Evolutionary conservation across 2,888 invertebrate genomes (phyloP), one percentile per base, ranked within the genome.

Genomic region (Callinectes sapidus): DNA sequence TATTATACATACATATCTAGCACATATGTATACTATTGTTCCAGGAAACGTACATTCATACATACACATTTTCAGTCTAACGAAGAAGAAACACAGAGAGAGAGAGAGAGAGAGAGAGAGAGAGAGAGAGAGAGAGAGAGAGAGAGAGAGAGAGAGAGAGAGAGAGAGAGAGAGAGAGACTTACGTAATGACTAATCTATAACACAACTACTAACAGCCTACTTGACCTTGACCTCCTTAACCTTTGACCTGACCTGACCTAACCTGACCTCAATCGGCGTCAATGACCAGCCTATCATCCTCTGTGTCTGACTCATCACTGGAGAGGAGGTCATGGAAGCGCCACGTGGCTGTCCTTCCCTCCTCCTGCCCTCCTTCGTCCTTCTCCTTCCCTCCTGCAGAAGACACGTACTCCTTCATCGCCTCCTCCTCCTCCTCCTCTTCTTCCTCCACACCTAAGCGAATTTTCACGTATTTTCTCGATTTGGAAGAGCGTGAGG

Each of bases 301-400:
- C 23, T 66, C 89, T 6, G 61, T 2, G 89, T 61, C 32, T 39
- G 89, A 89, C 48, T 81, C 89, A 18, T 92, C 92, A 61, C 92
- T 92, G 28, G 92, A 92, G n/a, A 92, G 54, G 6, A 92, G 85
- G 85, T 92, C 92, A 42, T 92, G 92, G 32, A 92, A 92, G 2
- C 89, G 88, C 92, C 92, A 92, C 23, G 89, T 88, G 1, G 32
- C 39, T 13, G 28, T 23, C 35, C 28, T 61, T 13, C 86, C 87
- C n/a, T 48, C 81, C n/a, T 32, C 32, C 77, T 77, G 14, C 1
- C 81, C 35, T 10, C 18, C 61, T 35, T 55, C 89, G n/a, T 88
- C n/a, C 88, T 61, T 54, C 55, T 32, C 42, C 6, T 6, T n/a
- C 42, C 48, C 18, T 42, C 39, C 32, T 48, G n/a, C 16, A 42